Base-by-base conservation (phyloP, 1,140 invertebrate species). In the Achatina immaculata region DNA sequence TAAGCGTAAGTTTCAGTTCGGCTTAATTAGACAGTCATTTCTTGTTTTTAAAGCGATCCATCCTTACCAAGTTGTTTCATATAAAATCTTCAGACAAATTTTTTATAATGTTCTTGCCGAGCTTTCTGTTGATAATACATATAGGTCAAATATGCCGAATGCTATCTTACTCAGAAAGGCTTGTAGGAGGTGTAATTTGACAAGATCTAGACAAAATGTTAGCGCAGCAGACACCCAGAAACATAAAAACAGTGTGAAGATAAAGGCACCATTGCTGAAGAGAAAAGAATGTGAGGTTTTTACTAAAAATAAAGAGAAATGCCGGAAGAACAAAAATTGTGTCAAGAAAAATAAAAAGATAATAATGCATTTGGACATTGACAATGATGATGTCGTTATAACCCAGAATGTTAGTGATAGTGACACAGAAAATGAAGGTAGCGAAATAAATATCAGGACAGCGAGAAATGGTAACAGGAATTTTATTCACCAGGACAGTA, bases 351-450 rank as follows among this genome's bases (percentile, higher is more conserved):
- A 1, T 31, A 4, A 69, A 21, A 43, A 69, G 0, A 43, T 74
- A 28, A 28, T 74, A 28, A 7, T 74, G 45, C 40, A 74, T 14
- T 31, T 74, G 34, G 45, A 51, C n/a, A 51, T 45, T 74, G 43
- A 74, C 11, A 34, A 55, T 74, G 72, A 74, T 74, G 40, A 3
- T 34, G 31, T 74, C 36, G 31, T 74, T 36, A 74, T 74, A 36
- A 74, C 45, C n/a, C n/a, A 34, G 28, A 62, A 62, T 34, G 3
- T 28, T 62, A 62, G 28, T 62, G 58, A 62, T 19, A 34, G 58
- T 62, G 58, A 62, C 4, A 62, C 58, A 6, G 58, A 62, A 6
- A 2, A 62, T 62, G 58, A 62, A n/a, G n/a, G n/a, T n/a, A n/a
- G n/a, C n/a, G n/a, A 55, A n/a, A 16, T 55, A 55, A 55, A 55